A percentile compares a stretch with the other conserved stretches of the same genome.
Conservation (phyloP, 2,888 invertebrate genomes). For the Coecobrya sp. region DNA sequence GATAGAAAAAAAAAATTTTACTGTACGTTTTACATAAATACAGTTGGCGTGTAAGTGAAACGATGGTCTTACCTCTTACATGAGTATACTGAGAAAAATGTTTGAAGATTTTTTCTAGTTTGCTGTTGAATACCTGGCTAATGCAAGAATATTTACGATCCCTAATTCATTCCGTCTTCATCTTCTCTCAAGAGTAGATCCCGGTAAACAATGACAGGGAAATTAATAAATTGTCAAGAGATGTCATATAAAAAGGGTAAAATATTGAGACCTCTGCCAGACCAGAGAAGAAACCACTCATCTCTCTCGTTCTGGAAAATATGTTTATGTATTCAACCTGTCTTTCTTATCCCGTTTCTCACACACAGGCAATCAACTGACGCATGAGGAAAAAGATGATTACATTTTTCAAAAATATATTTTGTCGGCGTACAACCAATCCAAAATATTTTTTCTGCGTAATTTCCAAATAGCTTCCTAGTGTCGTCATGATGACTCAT, state of each 20-base stretch:
- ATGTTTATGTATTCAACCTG: not conserved
- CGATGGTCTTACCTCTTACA: no score
- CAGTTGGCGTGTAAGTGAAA: no score
- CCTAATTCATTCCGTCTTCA: slow-evolving; percentile 73
- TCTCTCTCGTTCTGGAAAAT: not conserved
- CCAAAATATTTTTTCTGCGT: no score
- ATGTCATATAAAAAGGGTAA: slow-evolving; percentile 81
- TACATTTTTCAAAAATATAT: slow-evolving; percentile 4
- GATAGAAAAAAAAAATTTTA: not conserved
- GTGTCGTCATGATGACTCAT: no score
- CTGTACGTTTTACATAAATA: no score
- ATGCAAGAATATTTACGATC: slow-evolving; percentile 73
- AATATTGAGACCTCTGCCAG: slow-evolving; percentile 79
- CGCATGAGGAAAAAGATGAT: not conserved
- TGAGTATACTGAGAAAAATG: no score
- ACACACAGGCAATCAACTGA: no score
- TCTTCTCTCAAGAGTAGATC: not conserved
- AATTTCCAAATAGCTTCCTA: no score
- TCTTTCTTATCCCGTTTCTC: not conserved
- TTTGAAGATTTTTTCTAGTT: no score
- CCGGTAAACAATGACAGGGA: slow-evolving; percentile 78
- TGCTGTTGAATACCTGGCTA: slow-evolving; percentile 66
- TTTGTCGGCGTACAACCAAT: no score
- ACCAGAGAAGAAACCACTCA: not conserved
- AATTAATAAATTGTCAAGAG: slow-evolving; percentile 83